These are phyloP conservation scores for Montipora cactus DNA, from an alignment of 64 coral and sea anemone species.

Conservation along the genomic window DNA sequence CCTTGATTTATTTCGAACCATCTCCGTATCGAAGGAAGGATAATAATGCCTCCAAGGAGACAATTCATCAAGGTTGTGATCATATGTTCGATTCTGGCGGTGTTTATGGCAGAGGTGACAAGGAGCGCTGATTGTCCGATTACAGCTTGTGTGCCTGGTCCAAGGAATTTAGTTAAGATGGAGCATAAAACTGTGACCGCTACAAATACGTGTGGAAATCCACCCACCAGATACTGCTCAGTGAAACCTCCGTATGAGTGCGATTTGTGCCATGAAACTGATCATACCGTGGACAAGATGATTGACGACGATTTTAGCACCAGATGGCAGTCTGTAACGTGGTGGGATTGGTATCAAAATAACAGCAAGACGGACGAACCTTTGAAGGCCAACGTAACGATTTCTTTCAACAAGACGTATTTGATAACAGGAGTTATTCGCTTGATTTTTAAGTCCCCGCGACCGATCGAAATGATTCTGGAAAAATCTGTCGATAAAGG, in stretches of 20 bases:
- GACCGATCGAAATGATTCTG: conserved; percentile 81
- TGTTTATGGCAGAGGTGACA: conserved; percentile 24
- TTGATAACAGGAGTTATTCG: conserved; percentile 72
- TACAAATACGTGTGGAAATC: conserved; percentile 83
- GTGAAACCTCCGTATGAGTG: conserved; percentile 69
- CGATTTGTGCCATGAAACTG: conserved; percentile 12
- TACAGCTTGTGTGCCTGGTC: conserved; percentile 69
- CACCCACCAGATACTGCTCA: conserved; percentile 67
- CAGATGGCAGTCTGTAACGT: conserved; percentile 89
- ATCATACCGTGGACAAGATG: conserved; percentile 56
- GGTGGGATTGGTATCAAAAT: conserved; percentile 92
- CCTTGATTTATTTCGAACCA: neutral
- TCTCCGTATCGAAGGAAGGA: neutral
- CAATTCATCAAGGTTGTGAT: neutral
- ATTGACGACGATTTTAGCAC: neutral
- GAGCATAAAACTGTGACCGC: conserved; percentile 24
- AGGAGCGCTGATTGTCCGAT: neutral
- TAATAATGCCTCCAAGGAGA: neutral
- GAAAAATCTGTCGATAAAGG: conserved; percentile 86
- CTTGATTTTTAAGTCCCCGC: conserved; percentile 81
- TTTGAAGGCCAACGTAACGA: conserved; percentile 75
- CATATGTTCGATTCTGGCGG: conserved; percentile 38
- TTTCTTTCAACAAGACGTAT: conserved; percentile 94
- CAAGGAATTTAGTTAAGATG: conserved; percentile 54
- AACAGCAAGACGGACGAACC: conserved; percentile 57